phyloP scores from a whole-genome alignment of 2,797 vertebrate species.

The Onychomys arenicola region DNA sequence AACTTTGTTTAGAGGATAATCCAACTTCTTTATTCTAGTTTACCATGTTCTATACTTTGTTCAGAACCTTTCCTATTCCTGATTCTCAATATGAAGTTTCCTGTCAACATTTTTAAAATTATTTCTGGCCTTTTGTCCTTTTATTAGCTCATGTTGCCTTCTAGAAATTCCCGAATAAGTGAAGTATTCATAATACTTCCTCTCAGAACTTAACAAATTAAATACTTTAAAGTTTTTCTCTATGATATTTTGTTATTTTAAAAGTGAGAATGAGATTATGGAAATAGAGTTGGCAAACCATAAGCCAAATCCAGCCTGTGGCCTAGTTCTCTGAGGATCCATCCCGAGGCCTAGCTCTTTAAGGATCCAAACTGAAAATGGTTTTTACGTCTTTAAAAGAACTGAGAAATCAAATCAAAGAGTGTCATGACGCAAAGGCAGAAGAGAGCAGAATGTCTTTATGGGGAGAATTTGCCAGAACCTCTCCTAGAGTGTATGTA shows the following conservation, averaged over 20 bases:
- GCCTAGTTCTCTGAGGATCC: neutral
- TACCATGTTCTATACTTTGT: neutral
- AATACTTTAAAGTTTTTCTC: neutral
- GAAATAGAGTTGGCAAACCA: neutral
- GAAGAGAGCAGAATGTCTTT: neutral
- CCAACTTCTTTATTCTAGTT: neutral
- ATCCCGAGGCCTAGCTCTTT: neutral
- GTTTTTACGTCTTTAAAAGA: neutral
- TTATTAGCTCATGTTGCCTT: neutral
- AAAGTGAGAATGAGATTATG: neutral
- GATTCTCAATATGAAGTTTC: neutral
- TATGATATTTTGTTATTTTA: neutral
- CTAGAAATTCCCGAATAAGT: constrained; percentile 7
- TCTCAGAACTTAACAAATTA: neutral
- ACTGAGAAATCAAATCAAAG: constrained; percentile 16
- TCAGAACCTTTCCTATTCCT: neutral
- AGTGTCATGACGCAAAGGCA: neutral
- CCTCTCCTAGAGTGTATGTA: neutral
- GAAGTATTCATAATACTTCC: neutral
- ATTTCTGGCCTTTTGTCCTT: neutral
- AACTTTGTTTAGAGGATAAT: neutral
- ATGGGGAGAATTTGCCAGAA: neutral
- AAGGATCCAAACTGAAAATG: neutral
- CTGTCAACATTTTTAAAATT: neutral
- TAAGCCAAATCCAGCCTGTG: neutral